Conservation (phyloP, 2,888 invertebrate genomes). For the Drosophila histrio region DNA sequence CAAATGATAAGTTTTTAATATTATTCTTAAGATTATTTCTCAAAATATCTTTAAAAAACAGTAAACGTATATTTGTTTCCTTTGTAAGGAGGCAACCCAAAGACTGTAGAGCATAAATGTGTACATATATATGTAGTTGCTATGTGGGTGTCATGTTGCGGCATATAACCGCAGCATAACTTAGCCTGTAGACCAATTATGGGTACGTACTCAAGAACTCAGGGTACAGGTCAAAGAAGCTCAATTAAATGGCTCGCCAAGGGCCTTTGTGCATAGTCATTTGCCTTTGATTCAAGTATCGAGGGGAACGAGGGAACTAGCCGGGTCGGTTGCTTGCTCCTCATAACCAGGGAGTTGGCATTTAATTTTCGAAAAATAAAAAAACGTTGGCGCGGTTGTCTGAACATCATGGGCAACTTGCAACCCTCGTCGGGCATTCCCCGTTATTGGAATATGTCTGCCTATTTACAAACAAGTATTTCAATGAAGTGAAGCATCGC, state of each 20-base stretch:
- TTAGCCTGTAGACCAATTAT: conserved; percentile 46
- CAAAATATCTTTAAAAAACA: no score
- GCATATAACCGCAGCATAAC: background rate
- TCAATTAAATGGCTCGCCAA: conserved; percentile 55
- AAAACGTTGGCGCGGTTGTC: conserved; percentile 70
- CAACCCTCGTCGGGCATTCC: conserved; percentile 25
- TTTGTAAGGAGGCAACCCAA: no score
- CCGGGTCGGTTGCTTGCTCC: conserved; percentile 2
- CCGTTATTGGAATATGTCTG: conserved; percentile 22
- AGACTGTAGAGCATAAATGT: background rate
- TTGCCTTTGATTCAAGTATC: conserved; percentile 24
- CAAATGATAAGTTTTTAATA: no score
- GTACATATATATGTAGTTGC: background rate
- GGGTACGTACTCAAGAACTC: conserved; percentile 52
- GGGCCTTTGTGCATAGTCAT: conserved; percentile 19
- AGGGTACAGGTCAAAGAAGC: conserved; percentile 59
- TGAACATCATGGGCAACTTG: conserved; percentile 10
- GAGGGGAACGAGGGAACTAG: background rate
- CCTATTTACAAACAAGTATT: background rate
- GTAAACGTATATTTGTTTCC: no score
- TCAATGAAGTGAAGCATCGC: conserved; percentile 31
- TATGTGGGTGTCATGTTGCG: conserved; percentile 8
- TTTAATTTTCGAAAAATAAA: conserved; percentile 6
- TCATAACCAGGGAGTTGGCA: background rate
- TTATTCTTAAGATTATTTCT: no score